Evolutionary conservation across 2,888 invertebrate species (phyloP).

Genomic region (Hypsopygia costalis): DNA sequence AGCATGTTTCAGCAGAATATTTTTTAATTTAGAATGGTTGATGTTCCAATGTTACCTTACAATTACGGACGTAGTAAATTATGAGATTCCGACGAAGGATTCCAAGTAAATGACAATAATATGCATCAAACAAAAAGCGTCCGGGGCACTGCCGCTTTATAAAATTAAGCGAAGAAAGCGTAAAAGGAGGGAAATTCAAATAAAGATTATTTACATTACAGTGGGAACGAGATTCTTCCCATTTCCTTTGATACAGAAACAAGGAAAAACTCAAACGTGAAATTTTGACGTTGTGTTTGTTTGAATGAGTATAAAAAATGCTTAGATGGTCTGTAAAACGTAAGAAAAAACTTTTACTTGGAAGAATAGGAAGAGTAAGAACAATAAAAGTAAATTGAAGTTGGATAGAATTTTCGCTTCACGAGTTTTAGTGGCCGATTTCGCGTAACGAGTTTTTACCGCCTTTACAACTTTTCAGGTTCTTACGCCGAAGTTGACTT

Average conservation of each 20-base stretch:
- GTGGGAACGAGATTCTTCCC: slow-evolving; percentile 34
- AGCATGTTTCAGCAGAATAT: too few relatives aligned
- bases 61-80: too few relatives aligned
- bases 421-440: slow-evolving; percentile 77
- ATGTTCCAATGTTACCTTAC: too few relatives aligned
- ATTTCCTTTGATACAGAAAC: slow-evolving; percentile 50
- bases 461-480: slow-evolving; percentile 70
- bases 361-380: slow-evolving; percentile 64
- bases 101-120: slow-evolving; percentile 2
- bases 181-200: slow-evolving; percentile 39
- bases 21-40: too few relatives aligned
- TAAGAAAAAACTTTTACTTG: slow-evolving; percentile 53
- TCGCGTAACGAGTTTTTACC: slow-evolving; percentile 77
- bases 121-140: slow-evolving; percentile 5
- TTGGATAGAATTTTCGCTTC: slow-evolving; percentile 78
- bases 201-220: slow-evolving; percentile 44
- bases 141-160: slow-evolving; percentile 11
- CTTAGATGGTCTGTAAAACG: slow-evolving; percentile 55
- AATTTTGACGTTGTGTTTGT: slow-evolving; percentile 53
- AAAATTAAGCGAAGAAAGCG: slow-evolving; percentile 23
- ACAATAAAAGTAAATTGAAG: slow-evolving; percentile 79
- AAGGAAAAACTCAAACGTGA: slow-evolving; percentile 43
- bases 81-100: too few relatives aligned
- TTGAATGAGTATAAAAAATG: slow-evolving; percentile 61
- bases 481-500: slow-evolving; percentile 46